Conservation (phyloP, 64 coral and sea anemone species). For the Pachyseris speciosa region DNA sequence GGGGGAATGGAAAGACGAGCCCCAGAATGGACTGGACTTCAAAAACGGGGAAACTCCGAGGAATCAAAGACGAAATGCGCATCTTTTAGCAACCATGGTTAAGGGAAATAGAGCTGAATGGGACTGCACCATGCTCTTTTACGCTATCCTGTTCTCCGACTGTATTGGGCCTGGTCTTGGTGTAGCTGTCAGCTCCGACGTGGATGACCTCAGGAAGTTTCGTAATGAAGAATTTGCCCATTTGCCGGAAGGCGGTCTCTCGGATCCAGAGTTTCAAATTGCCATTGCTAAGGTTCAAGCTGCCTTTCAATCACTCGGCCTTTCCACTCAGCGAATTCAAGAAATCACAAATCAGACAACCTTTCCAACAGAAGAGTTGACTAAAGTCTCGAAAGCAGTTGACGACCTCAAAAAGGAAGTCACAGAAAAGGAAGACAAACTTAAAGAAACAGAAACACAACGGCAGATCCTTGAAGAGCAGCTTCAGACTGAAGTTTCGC, state of each 20-base stretch:
- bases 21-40: conserved; percentile 13
- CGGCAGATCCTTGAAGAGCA: conserved; percentile 33
- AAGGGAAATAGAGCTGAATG: conserved; percentile 28
- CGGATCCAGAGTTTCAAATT: conserved; percentile 13
- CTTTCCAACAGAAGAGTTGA: conserved; percentile 41
- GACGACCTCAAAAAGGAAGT: neutral
- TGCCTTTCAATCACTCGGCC: conserved; percentile 35
- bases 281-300: conserved; percentile 1
- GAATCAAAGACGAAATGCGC: neutral
- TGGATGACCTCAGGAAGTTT: conserved; percentile 38
- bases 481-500: neutral
- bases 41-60: neutral
- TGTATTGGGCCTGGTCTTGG: neutral
- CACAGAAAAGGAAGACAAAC: too few species aligned
- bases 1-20: conserved; percentile 2
- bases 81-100: neutral
- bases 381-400: neutral
- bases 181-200: neutral
- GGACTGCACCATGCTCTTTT: conserved; percentile 9
- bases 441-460: neutral
- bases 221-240: conserved; percentile 55
- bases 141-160: neutral
- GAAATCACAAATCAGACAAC: conserved; percentile 44
- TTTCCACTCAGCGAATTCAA: conserved; percentile 23
- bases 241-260: neutral